phyloP scores from a whole-genome alignment of 2,888 invertebrate species.

The Lysandra coridon region DNA sequence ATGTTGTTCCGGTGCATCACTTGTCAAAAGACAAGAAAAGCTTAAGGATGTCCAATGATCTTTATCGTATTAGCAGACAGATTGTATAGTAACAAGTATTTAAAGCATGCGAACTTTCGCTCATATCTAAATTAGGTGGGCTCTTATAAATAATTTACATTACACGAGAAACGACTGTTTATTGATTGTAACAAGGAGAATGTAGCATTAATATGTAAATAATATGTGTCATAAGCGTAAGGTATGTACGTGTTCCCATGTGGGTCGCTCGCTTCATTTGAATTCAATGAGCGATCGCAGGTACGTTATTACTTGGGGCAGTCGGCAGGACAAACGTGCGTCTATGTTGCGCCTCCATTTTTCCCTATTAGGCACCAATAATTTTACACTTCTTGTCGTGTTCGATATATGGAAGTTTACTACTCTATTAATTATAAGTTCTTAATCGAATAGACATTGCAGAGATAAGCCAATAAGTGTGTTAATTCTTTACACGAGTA shows the following conservation, averaged over 20 bases:
- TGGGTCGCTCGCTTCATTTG: constrained; percentile 46
- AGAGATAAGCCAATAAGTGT: neutral
- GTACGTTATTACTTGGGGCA: constrained; percentile 46
- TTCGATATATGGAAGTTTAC: constrained; percentile 22
- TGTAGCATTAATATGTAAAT: constrained; percentile 42
- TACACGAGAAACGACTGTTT: constrained; percentile 11
- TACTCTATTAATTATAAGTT: constrained; percentile 21
- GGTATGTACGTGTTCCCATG: constrained; percentile 45
- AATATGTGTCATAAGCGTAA: constrained; percentile 46
- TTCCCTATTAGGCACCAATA: constrained; percentile 41
- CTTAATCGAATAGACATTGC: constrained; percentile 8
- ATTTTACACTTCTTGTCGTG: constrained; percentile 35
- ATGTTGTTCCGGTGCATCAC: neutral
- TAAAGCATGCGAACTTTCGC: neutral
- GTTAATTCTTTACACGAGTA: constrained; percentile 7
- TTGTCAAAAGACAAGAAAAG: neutral
- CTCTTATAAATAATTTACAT: constrained; percentile 2
- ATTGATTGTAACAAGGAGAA: constrained; percentile 30
- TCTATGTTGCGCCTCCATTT: constrained; percentile 45
- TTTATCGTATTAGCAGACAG: neutral
- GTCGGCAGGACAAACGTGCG: constrained; percentile 44
- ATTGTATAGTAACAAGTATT: neutral
- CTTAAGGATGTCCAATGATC: neutral
- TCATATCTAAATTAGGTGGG: neutral
- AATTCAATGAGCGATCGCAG: constrained; percentile 48